Evolutionary conservation across 2,113 vertebrate genomes (phyloP), one percentile per base, ranked within the genome.

Genomic region (Corynorhinus townsendii): DNA sequence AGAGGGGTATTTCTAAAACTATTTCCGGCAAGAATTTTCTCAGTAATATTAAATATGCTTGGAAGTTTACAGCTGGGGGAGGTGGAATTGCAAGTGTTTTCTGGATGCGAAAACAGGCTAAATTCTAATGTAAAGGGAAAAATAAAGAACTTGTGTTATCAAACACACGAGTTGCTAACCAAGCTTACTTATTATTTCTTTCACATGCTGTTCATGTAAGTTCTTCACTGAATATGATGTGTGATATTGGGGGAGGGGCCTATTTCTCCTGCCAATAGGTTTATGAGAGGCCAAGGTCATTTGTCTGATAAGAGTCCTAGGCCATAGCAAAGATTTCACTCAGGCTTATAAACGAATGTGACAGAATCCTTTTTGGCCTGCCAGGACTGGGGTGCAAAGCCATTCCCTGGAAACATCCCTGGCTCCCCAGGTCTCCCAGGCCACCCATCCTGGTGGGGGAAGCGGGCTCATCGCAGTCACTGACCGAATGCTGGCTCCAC

Each of bases 401-500:
- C 5, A 19, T 72, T 72, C 38, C 45, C 14, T 47, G 20, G 45
- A 72, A 84, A 14, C 17, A 5, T 14, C 30, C 59, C 15, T 86
- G 54, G 69, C 16, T 30, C 35, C 26, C 83, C 19, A 7, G 22
- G 33, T 9, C 28, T 24, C 19, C 26, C 2, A 2, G 35, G 11
- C 19, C 45, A 7, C 7, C 22, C 3, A 20, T n/a, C 52, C 77
- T 43, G 45, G 66, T 43, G 24, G 30, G 24, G 40, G 59, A 30
- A 71, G 49, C 52, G 16, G 35, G 43, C 17, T 43, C 8, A 10
- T n/a, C 0, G 0, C 15, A 40, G 45, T 11, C 45, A 33, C 6
- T 5, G 1, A 30, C 43, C 26, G 7, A 4, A 17, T 6, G 4
- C 7, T 20, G 22, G 3, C 47, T 80, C 4, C 0, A 40, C 52